These are phyloP conservation scores for Nothobranchius kuhntae DNA, from an alignment of 2,113 vertebrate genomes.

Conservation along the genomic window DNA sequence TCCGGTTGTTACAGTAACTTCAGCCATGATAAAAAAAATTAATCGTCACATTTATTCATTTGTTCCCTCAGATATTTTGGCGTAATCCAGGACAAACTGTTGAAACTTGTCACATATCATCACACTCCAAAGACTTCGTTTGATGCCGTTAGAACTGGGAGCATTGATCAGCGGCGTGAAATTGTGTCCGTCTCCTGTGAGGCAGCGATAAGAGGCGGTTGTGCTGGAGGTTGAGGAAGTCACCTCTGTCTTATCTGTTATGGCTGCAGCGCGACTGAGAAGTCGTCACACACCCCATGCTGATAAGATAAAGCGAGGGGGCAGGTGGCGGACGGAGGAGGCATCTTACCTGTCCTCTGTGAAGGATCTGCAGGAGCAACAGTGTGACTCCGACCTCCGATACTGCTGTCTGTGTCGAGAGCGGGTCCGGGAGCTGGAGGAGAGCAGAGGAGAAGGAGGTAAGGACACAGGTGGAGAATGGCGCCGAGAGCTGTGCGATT, in stretches of 20 bases:
- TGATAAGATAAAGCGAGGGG: constrained; percentile 66
- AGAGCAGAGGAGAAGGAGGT: constrained; percentile 5
- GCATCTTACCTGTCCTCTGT: constrained; percentile 84
- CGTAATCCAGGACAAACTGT: constrained; percentile 21
- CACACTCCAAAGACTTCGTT: neutral
- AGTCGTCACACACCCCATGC: constrained; percentile 40
- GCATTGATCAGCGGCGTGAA: constrained; percentile 59
- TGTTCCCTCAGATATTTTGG: neutral
- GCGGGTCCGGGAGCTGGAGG: constrained; percentile 85
- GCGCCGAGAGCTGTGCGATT: neutral
- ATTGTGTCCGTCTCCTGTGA: constrained; percentile 58
- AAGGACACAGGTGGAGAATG: constrained; percentile 15
- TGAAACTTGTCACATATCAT: constrained; percentile 21
- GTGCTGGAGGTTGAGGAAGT: constrained; percentile 55
- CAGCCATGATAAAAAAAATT: neutral
- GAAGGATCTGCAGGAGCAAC: constrained; percentile 81
- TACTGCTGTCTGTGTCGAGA: constrained; percentile 80
- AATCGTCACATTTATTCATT: constrained; percentile 9
- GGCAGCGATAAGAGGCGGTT: constrained; percentile 59
- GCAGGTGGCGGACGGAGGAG: neutral
- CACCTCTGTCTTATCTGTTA: constrained; percentile 77
- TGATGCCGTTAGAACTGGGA: constrained; percentile 43
- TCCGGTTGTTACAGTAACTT: too few species aligned
- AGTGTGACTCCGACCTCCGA: constrained; percentile 81
- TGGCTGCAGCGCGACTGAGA: constrained; percentile 51